These are phyloP conservation scores for Cladorhizidae sp. DNA, from an alignment of 37 sponge, comb jelly and placozoan genomes.

Conservation along the genomic window DNA sequence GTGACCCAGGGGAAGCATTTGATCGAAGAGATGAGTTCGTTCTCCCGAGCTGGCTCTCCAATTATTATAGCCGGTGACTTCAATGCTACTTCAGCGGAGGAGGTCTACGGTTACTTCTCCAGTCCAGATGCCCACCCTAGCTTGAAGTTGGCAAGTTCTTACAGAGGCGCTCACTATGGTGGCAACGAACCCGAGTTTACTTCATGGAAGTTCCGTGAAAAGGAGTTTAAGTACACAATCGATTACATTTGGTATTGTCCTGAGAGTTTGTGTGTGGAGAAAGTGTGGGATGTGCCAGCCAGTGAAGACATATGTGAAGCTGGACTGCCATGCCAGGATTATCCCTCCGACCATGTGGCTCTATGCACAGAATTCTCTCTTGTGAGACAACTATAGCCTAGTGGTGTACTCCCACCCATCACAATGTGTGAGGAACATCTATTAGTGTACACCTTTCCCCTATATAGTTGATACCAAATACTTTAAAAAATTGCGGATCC, in stretches of 20 bases:
- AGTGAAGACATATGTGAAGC: conserved; percentile 48
- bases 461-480: too few species aligned
- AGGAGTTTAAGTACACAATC: conserved; percentile 50
- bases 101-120: conserved; percentile 45
- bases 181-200: conserved; percentile 67
- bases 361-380: conserved; percentile 39
- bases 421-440: background rate
- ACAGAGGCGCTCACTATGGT: conserved; percentile 7
- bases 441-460: too few species aligned
- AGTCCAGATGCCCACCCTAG: conserved; percentile 4
- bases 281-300: conserved; percentile 30
- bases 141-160: conserved; percentile 24
- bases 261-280: background rate
- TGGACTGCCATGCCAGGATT: conserved; percentile 35
- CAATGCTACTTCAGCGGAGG: conserved; percentile 60
- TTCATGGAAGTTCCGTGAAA: conserved; percentile 66
- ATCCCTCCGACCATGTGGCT: conserved; percentile 83
- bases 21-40: conserved; percentile 23
- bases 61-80: conserved; percentile 74
- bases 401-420: background rate
- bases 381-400: background rate
- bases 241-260: conserved; percentile 78
- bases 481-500: too few species aligned
- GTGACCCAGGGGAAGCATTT: conserved; percentile 57
- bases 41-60: conserved; percentile 24